phyloP scores from a whole-genome alignment of 2,113 vertebrate genomes.

The Euleptes europaea region DNA sequence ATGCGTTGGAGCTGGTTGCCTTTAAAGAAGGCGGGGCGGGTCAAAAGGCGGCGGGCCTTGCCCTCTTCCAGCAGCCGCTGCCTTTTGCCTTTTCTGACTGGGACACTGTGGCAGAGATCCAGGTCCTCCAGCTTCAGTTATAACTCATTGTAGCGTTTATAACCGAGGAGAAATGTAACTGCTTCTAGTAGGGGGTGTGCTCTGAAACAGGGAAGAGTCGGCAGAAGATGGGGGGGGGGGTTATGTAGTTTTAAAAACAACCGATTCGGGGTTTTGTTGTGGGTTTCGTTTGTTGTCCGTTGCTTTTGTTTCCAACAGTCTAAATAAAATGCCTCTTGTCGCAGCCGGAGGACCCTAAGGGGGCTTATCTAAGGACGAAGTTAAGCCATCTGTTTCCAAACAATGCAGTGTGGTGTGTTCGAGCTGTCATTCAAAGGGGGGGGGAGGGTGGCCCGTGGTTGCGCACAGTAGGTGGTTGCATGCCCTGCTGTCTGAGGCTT shows the following conservation, averaged over 20 bases:
- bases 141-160: slow-evolving; percentile 72
- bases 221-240: slow-evolving; percentile 61
- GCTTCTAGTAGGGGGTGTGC: slow-evolving; percentile 65
- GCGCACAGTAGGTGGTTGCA: slow-evolving; percentile 22
- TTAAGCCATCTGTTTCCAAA: slow-evolving; percentile 28
- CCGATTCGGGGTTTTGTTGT: slow-evolving; percentile 66
- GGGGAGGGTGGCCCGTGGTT: not conserved
- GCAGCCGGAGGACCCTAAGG: not conserved
- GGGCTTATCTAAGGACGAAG: slow-evolving; percentile 51
- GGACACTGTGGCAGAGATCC: slow-evolving; percentile 67
- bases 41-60: slow-evolving; percentile 77
- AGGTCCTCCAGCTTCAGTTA: slow-evolving; percentile 68
- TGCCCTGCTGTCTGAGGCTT: slow-evolving; percentile 50
- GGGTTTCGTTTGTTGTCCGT: slow-evolving; percentile 72
- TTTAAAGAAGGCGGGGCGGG: slow-evolving; percentile 59
- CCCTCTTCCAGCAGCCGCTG: slow-evolving; percentile 67
- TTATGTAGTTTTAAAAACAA: slow-evolving; percentile 61
- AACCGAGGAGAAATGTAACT: slow-evolving; percentile 68
- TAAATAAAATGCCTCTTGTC: slow-evolving; percentile 81
- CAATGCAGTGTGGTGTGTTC: slow-evolving; percentile 1
- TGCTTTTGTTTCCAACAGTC: slow-evolving; percentile 82
- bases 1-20: slow-evolving; percentile 65
- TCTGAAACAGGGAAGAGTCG: slow-evolving; percentile 63
- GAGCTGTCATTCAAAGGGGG: not conserved
- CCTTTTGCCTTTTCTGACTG: slow-evolving; percentile 79